A percentile compares a stretch with the other conserved stretches of the same genome.
phyloP scores from a whole-genome alignment of 2,113 vertebrate species.

The Hyaena hyaena region DNA sequence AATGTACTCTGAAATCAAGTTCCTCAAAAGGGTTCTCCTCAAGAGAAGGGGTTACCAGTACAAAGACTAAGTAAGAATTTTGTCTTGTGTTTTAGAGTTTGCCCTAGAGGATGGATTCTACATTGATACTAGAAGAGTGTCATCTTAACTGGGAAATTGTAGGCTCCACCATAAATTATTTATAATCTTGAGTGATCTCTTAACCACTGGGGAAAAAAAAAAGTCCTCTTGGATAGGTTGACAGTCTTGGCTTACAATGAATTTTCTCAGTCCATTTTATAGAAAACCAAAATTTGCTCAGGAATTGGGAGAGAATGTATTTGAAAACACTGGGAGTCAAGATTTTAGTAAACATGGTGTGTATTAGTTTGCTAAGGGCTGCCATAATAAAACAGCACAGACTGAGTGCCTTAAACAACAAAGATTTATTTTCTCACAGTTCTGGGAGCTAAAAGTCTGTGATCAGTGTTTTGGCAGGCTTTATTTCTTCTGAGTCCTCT shows the following conservation, averaged over 20 bases:
- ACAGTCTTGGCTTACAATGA: not conserved
- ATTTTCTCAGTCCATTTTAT: not conserved
- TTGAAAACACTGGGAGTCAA: not conserved
- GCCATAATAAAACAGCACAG: not conserved
- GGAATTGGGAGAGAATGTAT: not conserved
- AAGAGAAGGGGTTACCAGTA: not conserved
- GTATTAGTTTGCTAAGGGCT: not conserved
- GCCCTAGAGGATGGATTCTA: not conserved
- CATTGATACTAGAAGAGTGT: not conserved
- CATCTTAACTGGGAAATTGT: not conserved
- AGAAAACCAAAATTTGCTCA: not conserved
- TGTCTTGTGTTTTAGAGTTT: not conserved
- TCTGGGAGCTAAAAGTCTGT: not conserved
- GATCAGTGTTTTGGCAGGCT: not conserved
- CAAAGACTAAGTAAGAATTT: not conserved
- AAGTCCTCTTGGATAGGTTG: not conserved
- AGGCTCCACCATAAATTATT: not conserved
- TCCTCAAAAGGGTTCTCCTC: not conserved
- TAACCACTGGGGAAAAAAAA: not conserved
- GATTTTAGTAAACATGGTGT: constrained; percentile 33
- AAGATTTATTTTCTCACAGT: not conserved
- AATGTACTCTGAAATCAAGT: not conserved
- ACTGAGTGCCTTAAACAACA: not conserved
- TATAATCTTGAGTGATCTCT: not conserved
- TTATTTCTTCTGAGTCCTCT: not conserved